Evolutionary conservation across 1,140 invertebrate genomes (phyloP), one percentile per base, ranked within the genome.

Genomic region (Lordiphosa collinella): DNA sequence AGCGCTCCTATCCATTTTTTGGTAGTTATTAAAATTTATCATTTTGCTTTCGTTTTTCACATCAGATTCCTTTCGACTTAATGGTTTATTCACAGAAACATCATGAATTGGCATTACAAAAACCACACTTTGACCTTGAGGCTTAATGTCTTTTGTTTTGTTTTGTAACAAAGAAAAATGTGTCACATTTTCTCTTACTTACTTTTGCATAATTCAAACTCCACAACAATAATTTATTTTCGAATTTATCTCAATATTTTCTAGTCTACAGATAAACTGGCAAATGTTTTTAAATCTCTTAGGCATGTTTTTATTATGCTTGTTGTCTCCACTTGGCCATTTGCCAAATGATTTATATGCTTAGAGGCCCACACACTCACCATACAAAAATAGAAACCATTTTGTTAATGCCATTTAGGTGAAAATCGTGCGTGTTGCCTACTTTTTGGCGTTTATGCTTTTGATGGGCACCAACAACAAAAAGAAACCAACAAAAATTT

Each of bases 361-460:
- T 2, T 18, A 18, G 16, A 18, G 16, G 16, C 16, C 22, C 34
- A 51, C 43, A 44, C 25, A 11, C 34, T 55, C 35, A 35, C 46
- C 47, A 54, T 38, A 22, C 25, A 18, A 36, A 29, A 22, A 6
- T 51, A 37, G 31, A 69, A 43, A 56, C 18, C 56, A 61, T 54
- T 59, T 59, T 66, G 46, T 57, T 61, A 61, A 73, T 65, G 68
- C 49, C 76, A 60, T 75, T 80, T 75, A 56, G 50, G 65, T 14
- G n/a, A 36, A 40, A 54, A 48, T 36, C 59, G 36, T 51, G 49
- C 55, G 34, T 49, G 67, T 67, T 66, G 62, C 63, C 63, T 71
- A 84, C 78, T 82, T 84, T 55, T 53, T 58, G 73, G 72, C 78
- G 53, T 70, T 63, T 72, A 46, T 49, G 59, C 55, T 73, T 62